phyloP scores from a whole-genome alignment of 2,797 vertebrate species.

The Alca torda region DNA sequence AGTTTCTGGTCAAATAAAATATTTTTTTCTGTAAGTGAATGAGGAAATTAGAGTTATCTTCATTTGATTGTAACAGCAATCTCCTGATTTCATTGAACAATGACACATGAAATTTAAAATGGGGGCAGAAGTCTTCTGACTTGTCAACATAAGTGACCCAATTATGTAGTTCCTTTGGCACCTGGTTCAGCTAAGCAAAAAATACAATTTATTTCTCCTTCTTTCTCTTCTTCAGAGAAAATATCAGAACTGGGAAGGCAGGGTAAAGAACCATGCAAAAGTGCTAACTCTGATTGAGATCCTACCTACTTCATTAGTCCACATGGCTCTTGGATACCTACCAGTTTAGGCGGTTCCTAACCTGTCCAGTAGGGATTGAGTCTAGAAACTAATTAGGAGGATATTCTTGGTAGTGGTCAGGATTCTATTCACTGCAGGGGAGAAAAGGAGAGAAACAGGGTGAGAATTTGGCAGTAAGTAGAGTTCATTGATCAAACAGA shows the following conservation, averaged over 20 bases:
- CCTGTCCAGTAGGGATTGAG: not conserved
- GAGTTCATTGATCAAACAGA: constrained; percentile 3
- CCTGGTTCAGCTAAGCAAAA: not conserved
- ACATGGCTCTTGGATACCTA: not conserved
- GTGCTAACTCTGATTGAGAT: not conserved
- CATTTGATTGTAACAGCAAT: not conserved
- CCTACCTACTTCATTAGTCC: not conserved
- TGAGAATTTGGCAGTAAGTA: not conserved
- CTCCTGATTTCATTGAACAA: not conserved
- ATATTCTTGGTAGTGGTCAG: not conserved
- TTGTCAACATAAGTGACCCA: not conserved
- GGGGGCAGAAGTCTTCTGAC: not conserved
- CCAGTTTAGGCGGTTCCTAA: not conserved
- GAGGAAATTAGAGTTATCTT: not conserved
- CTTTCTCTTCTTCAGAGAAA: not conserved
- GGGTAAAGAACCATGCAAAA: not conserved
- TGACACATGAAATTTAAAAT: not conserved
- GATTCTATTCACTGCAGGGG: not conserved
- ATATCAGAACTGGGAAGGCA: not conserved
- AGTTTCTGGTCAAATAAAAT: not conserved
- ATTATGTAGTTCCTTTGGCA: not conserved
- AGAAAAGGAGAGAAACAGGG: not conserved
- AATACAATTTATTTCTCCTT: not conserved
- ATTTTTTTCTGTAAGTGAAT: not conserved
- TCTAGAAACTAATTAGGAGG: not conserved